A percentile compares a stretch with the other conserved stretches of the same genome.
Evolutionary conservation across 2,113 vertebrate species (phyloP).

Genomic region (Paraplagusia blochii): DNA sequence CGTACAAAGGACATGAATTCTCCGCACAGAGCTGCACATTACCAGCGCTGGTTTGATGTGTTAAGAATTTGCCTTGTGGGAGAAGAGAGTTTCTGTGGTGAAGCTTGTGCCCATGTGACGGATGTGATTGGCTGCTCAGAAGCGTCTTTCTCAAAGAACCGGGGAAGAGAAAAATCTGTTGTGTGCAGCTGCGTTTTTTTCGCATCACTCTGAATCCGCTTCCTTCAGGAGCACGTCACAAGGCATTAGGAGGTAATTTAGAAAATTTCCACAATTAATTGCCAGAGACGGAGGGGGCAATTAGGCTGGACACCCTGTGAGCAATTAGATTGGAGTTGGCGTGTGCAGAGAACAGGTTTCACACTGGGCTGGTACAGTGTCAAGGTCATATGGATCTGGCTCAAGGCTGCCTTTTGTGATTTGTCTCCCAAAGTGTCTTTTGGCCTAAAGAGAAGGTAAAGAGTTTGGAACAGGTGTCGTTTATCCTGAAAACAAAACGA

Average conservation of each 20-base stretch:
- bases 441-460: constrained; percentile 1
- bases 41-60: constrained; percentile 26
- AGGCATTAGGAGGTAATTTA: constrained; percentile 54
- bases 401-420: constrained; percentile 22
- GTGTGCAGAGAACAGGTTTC: constrained; percentile 18
- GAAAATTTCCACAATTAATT: constrained; percentile 55
- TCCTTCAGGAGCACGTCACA: constrained; percentile 43
- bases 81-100: constrained; percentile 15
- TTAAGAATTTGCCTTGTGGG: constrained; percentile 28
- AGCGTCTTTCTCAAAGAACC: constrained; percentile 17
- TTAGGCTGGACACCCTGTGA: constrained; percentile 50
- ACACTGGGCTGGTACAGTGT: constrained; percentile 14
- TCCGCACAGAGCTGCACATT: constrained; percentile 17
- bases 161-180: constrained; percentile 10
- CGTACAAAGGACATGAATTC: constrained; percentile 8
- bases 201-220: constrained; percentile 31
- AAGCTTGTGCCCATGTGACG: constrained; percentile 17
- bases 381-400: constrained; percentile 37
- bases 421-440: neutral
- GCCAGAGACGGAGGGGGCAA: constrained; percentile 32
- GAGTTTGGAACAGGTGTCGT: neutral
- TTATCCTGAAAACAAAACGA: neutral
- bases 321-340: constrained; percentile 51
- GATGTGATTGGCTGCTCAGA: constrained; percentile 34
- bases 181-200: constrained; percentile 10